Evolutionary conservation across 64 coral and sea anemone species (phyloP).

Genomic region (Pocillopora damicornis): DNA sequence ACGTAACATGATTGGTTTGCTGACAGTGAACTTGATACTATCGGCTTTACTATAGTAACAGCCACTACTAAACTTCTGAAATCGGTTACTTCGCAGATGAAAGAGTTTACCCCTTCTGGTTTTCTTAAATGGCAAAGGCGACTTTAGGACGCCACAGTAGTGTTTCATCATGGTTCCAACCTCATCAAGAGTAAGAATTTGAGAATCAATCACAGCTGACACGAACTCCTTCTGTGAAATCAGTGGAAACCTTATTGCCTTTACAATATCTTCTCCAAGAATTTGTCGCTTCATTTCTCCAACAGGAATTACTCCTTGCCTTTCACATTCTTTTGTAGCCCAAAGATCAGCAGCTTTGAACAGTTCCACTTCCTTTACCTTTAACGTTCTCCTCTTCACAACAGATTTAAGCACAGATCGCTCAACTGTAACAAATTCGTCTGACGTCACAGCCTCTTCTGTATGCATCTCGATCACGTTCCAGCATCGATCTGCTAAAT

Average conservation of each 20-base stretch:
- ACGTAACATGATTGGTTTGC: not conserved
- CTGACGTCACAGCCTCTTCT: no score
- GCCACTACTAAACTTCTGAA: not conserved
- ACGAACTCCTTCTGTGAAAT: no score
- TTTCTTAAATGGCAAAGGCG: not conserved
- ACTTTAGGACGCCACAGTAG: not conserved
- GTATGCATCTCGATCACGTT: no score
- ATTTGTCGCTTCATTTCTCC: not conserved
- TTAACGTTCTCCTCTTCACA: no score
- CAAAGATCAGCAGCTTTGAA: no score
- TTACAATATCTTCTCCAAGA: slow-evolving; percentile 7
- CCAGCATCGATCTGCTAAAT: no score
- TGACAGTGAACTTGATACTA: not conserved
- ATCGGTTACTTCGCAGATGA: not conserved
- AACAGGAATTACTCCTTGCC: no score
- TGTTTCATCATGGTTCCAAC: not conserved
- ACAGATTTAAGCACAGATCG: no score
- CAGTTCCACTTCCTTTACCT: no score
- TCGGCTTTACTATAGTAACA: not conserved
- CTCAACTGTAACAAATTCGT: no score
- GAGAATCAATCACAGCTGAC: not conserved
- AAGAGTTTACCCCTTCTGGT: not conserved
- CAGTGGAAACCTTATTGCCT: slow-evolving; percentile 4
- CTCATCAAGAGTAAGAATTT: not conserved
- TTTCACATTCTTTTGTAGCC: no score